A percentile compares a stretch with the other conserved stretches of the same genome.
Evolutionary conservation across 2,797 vertebrate genomes (phyloP).

Genomic region (Malacoctenus gilli): DNA sequence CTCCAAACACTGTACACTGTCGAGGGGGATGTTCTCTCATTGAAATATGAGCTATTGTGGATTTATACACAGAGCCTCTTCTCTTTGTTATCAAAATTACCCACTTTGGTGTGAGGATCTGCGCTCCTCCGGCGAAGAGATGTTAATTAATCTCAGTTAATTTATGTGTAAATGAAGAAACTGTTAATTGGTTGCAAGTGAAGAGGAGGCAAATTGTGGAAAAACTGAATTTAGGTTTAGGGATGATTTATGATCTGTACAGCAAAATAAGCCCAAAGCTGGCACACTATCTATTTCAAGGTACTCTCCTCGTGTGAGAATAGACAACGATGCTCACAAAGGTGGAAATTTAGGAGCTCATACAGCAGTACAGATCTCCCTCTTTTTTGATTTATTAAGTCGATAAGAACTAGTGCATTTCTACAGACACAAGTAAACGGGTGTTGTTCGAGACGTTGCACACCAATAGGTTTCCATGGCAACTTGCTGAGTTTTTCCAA

Average conservation of each 20-base stretch:
- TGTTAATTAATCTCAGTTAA: conserved; percentile 65
- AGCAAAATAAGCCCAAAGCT: conserved; percentile 23
- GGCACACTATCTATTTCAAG: conserved; percentile 35
- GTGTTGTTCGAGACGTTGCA: conserved; percentile 61
- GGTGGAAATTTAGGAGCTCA: too few species aligned
- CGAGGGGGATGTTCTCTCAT: conserved; percentile 27
- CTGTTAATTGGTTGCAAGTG: conserved; percentile 53
- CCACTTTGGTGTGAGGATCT: conserved; percentile 46
- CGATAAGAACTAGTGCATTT: conserved; percentile 48
- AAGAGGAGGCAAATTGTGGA: conserved; percentile 33
- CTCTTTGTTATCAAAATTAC: conserved; percentile 58
- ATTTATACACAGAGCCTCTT: conserved; percentile 22
- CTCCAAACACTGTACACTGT: conserved; percentile 22
- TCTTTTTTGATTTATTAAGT: conserved; percentile 37
- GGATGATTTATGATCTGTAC: conserved; percentile 50
- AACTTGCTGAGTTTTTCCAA: conserved; percentile 62
- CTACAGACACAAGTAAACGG: conserved; percentile 43
- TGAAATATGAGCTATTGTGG: conserved; percentile 33
- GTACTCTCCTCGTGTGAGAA: too few species aligned
- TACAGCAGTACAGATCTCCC: conserved; percentile 10
- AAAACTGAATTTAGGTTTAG: conserved; percentile 37
- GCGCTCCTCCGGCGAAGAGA: conserved; percentile 48
- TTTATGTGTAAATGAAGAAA: conserved; percentile 67
- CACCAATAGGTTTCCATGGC: conserved; percentile 67
- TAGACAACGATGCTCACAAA: too few species aligned